Evolutionary conservation across 1,140 invertebrate genomes (phyloP).

Genomic region (Zaprionus vittiger): DNA sequence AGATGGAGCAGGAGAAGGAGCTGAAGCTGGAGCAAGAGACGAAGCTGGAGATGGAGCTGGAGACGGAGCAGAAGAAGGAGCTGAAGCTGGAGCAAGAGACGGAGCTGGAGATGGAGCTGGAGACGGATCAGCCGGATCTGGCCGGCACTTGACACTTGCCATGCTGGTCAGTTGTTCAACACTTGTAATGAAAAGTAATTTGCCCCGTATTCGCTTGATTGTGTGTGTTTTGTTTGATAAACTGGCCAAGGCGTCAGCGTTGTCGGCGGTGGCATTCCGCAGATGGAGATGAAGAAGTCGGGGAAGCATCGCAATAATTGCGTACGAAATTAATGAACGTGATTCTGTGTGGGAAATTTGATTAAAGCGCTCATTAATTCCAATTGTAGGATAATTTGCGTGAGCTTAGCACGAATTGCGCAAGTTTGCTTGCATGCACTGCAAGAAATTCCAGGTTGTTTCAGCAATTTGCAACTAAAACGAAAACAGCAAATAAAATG

Average conservation of each 20-base stretch:
- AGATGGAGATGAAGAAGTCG: not conserved
- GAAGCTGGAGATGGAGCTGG: not conserved
- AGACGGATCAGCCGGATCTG: constrained; percentile 52
- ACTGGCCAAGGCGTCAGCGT: constrained; percentile 35
- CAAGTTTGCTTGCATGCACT: not conserved
- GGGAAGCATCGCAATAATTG: constrained; percentile 62
- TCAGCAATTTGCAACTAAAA: not conserved
- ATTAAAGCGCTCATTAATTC: constrained; percentile 79
- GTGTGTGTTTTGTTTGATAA: constrained; percentile 74
- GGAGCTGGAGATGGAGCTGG: not conserved
- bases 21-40: not conserved
- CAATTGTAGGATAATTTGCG: constrained; percentile 67
- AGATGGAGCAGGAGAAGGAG: not conserved
- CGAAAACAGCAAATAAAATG: constrained; percentile 3
- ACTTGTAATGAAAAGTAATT: constrained; percentile 82
- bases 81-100: not conserved
- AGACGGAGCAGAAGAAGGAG: not conserved
- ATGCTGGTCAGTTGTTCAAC: constrained; percentile 66
- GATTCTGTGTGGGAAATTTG: constrained; percentile 75
- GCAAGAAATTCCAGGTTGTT: constrained; percentile 1
- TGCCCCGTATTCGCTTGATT: constrained; percentile 75
- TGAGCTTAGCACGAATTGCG: constrained; percentile 7
- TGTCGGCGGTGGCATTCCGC: constrained; percentile 26
- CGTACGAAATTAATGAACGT: constrained; percentile 80
- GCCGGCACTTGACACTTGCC: constrained; percentile 67